A percentile compares a stretch with the other conserved stretches of the same genome.
phyloP scores from a whole-genome alignment of 2,113 vertebrate genomes.

The Lycaon pictus region DNA sequence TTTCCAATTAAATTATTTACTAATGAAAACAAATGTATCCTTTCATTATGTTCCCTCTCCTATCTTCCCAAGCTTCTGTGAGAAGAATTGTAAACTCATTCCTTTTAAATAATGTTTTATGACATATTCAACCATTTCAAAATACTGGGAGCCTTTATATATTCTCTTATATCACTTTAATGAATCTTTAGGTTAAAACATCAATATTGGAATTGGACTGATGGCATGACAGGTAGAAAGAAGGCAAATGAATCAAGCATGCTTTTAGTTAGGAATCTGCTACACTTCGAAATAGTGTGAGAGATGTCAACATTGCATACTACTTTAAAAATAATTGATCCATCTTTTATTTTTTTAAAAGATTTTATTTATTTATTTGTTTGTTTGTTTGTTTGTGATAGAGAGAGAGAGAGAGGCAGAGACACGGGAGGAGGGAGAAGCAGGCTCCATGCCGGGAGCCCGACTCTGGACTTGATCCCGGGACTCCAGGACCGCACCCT shows the following conservation, averaged over 20 bases:
- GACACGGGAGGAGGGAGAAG: too few species aligned
- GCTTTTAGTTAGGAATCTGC: neutral
- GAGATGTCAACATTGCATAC: neutral
- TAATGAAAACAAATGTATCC: conserved; percentile 39
- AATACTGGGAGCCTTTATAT: neutral
- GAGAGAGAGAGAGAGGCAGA: too few species aligned
- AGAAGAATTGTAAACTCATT: neutral
- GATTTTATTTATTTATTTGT: too few species aligned
- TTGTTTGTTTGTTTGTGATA: too few species aligned
- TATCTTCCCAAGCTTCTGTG: neutral
- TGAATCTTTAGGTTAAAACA: neutral
- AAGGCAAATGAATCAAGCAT: neutral
- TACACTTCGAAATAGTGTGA: neutral
- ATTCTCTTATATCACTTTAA: neutral
- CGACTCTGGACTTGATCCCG: too few species aligned
- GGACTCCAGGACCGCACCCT: too few species aligned
- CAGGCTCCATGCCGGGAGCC: too few species aligned
- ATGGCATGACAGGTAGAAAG: neutral
- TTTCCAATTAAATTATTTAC: conserved; percentile 54
- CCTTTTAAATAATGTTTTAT: neutral
- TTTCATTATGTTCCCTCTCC: neutral
- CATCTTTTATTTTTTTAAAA: neutral
- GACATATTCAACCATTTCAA: neutral
- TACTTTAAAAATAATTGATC: neutral
- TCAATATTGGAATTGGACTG: neutral